A percentile compares a stretch with the other conserved stretches of the same genome.
These are phyloP conservation scores for Mobula hypostoma DNA, from an alignment of 2,113 vertebrate genomes.

Conservation along the genomic window DNA sequence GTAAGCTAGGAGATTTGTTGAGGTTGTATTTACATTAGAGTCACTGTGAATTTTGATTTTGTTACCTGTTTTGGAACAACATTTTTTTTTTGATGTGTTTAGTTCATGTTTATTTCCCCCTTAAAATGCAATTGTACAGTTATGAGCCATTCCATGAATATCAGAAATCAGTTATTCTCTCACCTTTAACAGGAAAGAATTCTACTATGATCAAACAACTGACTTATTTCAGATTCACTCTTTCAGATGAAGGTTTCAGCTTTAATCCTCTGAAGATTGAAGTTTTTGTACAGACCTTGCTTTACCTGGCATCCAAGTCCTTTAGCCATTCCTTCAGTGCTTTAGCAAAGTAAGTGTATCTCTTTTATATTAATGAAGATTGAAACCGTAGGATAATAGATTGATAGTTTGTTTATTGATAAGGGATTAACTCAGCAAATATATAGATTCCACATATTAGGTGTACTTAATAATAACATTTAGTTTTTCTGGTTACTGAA, in stretches of 20 bases:
- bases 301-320: slow-evolving; percentile 89
- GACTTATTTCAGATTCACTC: slow-evolving; percentile 13
- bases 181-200: not conserved
- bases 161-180: not conserved
- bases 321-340: slow-evolving; percentile 98
- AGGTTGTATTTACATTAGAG: not conserved
- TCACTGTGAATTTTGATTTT: not conserved
- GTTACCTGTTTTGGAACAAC: not conserved
- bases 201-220: not conserved
- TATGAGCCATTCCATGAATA: not conserved
- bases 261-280: slow-evolving; percentile 97
- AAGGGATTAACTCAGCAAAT: not conserved
- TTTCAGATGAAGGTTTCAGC: slow-evolving; percentile 82
- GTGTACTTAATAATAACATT: not conserved
- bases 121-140: not conserved
- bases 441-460: not conserved
- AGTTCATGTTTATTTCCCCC: not conserved
- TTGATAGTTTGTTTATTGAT: not conserved
- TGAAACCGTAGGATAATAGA: not conserved
- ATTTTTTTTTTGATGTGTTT: not conserved
- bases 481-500: not conserved
- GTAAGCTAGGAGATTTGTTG: not conserved
- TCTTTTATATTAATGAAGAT: not conserved
- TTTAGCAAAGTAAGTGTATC: slow-evolving; percentile 81
- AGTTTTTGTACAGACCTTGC: slow-evolving; percentile 88